Base-by-base conservation (phyloP, 2,888 invertebrate species). In the Leptopilina myrica region DNA sequence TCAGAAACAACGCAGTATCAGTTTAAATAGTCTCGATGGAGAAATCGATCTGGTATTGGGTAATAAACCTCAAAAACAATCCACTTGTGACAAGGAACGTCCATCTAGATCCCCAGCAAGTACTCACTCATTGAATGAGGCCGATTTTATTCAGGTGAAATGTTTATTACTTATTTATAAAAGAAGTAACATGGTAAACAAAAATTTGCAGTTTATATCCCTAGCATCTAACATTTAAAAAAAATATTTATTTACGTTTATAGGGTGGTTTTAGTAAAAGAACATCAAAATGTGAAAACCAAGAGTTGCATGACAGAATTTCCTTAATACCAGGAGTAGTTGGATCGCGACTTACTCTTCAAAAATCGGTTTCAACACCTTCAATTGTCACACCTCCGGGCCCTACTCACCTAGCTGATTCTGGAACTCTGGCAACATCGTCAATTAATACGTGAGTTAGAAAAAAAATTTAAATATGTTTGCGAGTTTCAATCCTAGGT, bases 321-420 rank as follows among this genome's bases (percentile, higher is more conserved):
- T 86, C 88, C 80, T 85, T 91, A 85, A 87, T 91, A 88, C 90
- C 91, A 91, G 86, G 88, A 93, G 92, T 92, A 94, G 87, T 94
- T 94, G 84, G 94, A 76, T 88, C 95, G 77, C 94, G 97, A 33
- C 93, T 97, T 87, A 96, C 97, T 79, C 93, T 97, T 76, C 97
- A 97, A 92, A 97, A 97, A 93, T 97, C 97, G 76, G 96, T 97
- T 79, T 97, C 97, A 20, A 97, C 97, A 76, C 97, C 97, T 76
- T 97, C 97, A 85, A 97, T 97, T 82, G 96, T 97, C 76, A 96
- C 96, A 53, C 93, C 94, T 82, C 92, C 94, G 82, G 94, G 94
- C 85, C 92, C 94, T 85, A 93, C 92, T 78, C 94, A 94, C 84
- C 94, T 94, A 88, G 92, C 94, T 88, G 92, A 91, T 87, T 86